Evolutionary conservation across 2,113 vertebrate species (phyloP).

Genomic region (Cinclus cinclus): DNA sequence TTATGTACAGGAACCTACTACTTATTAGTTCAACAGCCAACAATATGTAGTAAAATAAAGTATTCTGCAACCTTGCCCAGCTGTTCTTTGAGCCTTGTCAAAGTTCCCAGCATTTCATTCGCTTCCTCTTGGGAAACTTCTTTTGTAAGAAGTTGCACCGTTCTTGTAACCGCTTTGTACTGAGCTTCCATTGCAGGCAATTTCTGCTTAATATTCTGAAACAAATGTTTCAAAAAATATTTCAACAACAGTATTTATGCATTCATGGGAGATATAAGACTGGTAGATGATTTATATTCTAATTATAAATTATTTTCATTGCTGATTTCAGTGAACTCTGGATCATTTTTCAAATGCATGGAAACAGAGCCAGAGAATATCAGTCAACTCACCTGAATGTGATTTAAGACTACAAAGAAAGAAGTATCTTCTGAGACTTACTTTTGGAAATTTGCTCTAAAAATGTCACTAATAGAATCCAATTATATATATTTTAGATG

Average conservation of each 20-base stretch:
- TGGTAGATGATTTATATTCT: background rate
- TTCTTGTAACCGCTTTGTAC: slow-evolving; percentile 84
- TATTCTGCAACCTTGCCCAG: slow-evolving; percentile 81
- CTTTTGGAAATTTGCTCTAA: background rate
- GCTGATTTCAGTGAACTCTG: background rate
- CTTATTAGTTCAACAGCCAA: background rate
- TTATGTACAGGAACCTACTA: background rate
- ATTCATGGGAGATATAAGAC: background rate
- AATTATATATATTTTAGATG: background rate
- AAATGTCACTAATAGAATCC: background rate
- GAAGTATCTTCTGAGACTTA: background rate
- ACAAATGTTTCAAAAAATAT: background rate
- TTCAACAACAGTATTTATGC: background rate
- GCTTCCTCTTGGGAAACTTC: slow-evolving; percentile 85
- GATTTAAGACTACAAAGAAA: background rate
- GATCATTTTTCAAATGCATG: background rate
- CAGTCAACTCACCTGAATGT: background rate
- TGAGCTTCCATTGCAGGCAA: slow-evolving; percentile 87
- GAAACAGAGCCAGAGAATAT: background rate
- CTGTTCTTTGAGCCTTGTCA: slow-evolving; percentile 84
- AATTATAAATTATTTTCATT: background rate
- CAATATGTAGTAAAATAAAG: background rate
- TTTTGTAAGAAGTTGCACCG: slow-evolving; percentile 85
- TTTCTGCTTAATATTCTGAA: slow-evolving; percentile 88
- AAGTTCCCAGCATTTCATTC: slow-evolving; percentile 79